Percentiles rank a stretch among this genome's conserved stretches.
phyloP scores from a whole-genome alignment of 2,113 vertebrate species.

The Monopterus albus region DNA sequence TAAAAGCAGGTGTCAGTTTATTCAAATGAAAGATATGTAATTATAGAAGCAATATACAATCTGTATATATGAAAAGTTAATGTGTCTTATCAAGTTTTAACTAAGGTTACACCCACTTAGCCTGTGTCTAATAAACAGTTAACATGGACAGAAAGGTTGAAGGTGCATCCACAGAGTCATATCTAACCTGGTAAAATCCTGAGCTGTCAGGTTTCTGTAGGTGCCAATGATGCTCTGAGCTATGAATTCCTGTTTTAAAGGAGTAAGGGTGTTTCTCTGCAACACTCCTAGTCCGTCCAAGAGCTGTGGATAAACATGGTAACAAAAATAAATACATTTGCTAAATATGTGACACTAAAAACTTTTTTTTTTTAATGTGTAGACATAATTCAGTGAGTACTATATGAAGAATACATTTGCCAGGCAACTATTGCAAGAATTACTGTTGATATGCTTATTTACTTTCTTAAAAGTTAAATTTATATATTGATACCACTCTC shows the following conservation, averaged over 20 bases:
- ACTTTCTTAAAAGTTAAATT: no score
- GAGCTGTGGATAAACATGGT: constrained; percentile 64
- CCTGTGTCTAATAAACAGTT: not conserved
- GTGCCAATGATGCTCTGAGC: constrained; percentile 68
- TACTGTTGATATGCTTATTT: no score
- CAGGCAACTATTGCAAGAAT: no score
- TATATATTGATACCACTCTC: no score
- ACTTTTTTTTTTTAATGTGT: no score
- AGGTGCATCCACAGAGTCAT: no score
- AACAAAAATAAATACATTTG: not conserved
- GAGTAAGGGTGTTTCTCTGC: constrained; percentile 66
- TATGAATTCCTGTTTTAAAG: constrained; percentile 78
- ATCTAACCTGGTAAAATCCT: constrained; percentile 78
- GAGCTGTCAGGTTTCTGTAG: constrained; percentile 77
- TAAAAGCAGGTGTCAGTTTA: no score
- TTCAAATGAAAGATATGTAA: no score
- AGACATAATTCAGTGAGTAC: no score
- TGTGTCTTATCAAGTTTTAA: not conserved
- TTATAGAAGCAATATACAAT: no score
- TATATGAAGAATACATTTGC: no score
- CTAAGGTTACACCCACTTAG: not conserved
- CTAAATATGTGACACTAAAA: no score
- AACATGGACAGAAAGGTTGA: not conserved
- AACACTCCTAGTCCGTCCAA: constrained; percentile 79
- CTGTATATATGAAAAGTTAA: not conserved